These are phyloP conservation scores for Ceuthmochares aereus DNA, from an alignment of 2,113 vertebrate genomes.

Conservation along the genomic window DNA sequence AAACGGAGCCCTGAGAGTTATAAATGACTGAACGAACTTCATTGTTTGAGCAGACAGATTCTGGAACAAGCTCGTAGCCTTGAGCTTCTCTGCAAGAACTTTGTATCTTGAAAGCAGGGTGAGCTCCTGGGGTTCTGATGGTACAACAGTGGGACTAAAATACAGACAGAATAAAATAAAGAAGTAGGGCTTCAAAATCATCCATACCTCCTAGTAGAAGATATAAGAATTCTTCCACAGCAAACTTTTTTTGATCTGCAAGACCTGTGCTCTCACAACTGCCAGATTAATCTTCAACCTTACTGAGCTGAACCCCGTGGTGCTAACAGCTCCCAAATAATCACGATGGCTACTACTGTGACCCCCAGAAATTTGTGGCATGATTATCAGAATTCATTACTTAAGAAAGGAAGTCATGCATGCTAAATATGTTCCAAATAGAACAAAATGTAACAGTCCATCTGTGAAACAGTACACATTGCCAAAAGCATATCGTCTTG, in stretches of 20 bases:
- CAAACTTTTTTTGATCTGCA: neutral
- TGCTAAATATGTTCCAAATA: constrained; percentile 66
- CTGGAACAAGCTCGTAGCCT: neutral
- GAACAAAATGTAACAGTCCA: constrained; percentile 72
- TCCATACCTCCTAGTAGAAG: neutral
- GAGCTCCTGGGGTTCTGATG: neutral
- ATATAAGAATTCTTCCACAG: neutral
- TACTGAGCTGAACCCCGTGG: neutral
- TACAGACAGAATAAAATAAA: neutral
- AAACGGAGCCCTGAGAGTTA: constrained; percentile 30
- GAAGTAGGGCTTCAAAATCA: neutral
- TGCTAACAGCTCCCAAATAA: neutral
- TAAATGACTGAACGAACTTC: constrained; percentile 27
- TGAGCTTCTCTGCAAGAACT: neutral
- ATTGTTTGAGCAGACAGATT: constrained; percentile 21
- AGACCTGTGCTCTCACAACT: neutral
- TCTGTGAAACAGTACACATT: constrained; percentile 1
- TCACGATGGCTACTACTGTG: neutral
- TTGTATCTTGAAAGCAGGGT: neutral
- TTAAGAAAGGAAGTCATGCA: constrained; percentile 66
- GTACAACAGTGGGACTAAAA: neutral
- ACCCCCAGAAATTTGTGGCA: constrained; percentile 38
- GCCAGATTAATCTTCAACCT: neutral
- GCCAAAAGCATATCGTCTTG: constrained; percentile 64
- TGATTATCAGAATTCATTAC: constrained; percentile 57